Percentiles rank a stretch among this genome's conserved stretches.
These are phyloP conservation scores for Drosophila dunni DNA, from an alignment of 1,140 invertebrate species.

Conservation along the genomic window DNA sequence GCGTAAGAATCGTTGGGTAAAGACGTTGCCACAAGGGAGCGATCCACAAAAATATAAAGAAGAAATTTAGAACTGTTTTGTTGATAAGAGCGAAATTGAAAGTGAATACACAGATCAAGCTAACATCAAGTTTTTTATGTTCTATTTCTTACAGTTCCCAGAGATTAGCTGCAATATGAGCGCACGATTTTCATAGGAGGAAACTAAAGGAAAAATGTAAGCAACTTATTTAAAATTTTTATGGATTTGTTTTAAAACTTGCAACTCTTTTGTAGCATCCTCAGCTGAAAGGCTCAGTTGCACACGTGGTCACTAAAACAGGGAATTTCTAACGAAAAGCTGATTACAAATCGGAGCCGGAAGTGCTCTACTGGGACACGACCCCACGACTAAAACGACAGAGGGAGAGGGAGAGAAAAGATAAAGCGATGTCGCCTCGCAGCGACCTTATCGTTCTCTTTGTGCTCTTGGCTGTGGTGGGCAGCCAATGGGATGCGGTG, in stretches of 20 bases:
- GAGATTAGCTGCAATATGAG: slow-evolving; percentile 36
- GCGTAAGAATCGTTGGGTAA: slow-evolving; percentile 73
- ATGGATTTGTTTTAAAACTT: background rate
- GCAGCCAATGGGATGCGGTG: slow-evolving; percentile 27
- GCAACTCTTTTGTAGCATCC: slow-evolving; percentile 2
- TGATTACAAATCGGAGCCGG: slow-evolving; percentile 72
- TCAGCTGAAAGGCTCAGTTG: background rate
- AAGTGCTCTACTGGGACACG: slow-evolving; percentile 69
- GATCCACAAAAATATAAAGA: background rate
- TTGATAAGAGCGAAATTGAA: slow-evolving; percentile 24
- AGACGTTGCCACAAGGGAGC: slow-evolving; percentile 38
- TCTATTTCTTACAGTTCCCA: slow-evolving; percentile 12
- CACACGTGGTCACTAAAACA: slow-evolving; percentile 53
- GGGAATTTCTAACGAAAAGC: slow-evolving; percentile 61
- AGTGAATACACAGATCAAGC: background rate
- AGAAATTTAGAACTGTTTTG: background rate
- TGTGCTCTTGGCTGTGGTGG: slow-evolving; percentile 62
- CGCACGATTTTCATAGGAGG: background rate
- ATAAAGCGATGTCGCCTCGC: slow-evolving; percentile 53
- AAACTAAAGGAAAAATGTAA: slow-evolving; percentile 11
- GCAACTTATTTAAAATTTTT: background rate
- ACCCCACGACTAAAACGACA: slow-evolving; percentile 54
- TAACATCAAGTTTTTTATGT: slow-evolving; percentile 15
- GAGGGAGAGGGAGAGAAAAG: background rate
- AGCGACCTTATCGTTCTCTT: slow-evolving; percentile 71